Conservation (phyloP, 2,888 invertebrate species). For the Chrysolina haemoptera region DNA sequence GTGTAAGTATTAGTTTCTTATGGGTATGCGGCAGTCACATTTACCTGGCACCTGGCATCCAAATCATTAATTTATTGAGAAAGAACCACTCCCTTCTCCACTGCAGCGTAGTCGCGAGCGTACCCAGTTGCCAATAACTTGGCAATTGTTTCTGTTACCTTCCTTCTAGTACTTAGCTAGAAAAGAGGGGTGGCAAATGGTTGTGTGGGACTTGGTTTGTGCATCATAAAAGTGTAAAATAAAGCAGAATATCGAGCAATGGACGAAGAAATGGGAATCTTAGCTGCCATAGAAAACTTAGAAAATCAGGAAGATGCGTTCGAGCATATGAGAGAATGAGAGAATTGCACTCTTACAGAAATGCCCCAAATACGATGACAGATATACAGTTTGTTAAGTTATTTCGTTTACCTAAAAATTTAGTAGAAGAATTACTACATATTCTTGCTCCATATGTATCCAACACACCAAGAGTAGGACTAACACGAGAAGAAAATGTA, state of each 20-base stretch:
- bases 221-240: too few species aligned
- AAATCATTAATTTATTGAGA: too few species aligned
- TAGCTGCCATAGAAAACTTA: constrained; percentile 9
- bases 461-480: constrained; percentile 19
- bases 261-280: constrained; percentile 15
- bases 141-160: too few species aligned
- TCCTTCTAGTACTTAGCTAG: too few species aligned
- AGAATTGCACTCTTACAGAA: constrained; percentile 11
- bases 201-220: too few species aligned
- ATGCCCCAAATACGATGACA: constrained; percentile 4
- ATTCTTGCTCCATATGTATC: constrained; percentile 4
- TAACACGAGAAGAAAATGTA: constrained; percentile 16
- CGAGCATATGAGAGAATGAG: constrained; percentile 18
- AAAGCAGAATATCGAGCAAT: background rate
- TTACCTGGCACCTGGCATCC: too few species aligned
- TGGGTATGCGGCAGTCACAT: too few species aligned
- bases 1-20: too few species aligned
- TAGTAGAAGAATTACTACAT: constrained; percentile 7
- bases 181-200: too few species aligned
- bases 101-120: too few species aligned
- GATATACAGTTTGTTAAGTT: constrained; percentile 9
- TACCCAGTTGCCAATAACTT: too few species aligned
- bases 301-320: constrained; percentile 7
- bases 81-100: too few species aligned
- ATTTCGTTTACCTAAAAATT: constrained; percentile 5